These are phyloP conservation scores for Elmis aenea DNA, from an alignment of 2,888 invertebrate species.

Conservation along the genomic window DNA sequence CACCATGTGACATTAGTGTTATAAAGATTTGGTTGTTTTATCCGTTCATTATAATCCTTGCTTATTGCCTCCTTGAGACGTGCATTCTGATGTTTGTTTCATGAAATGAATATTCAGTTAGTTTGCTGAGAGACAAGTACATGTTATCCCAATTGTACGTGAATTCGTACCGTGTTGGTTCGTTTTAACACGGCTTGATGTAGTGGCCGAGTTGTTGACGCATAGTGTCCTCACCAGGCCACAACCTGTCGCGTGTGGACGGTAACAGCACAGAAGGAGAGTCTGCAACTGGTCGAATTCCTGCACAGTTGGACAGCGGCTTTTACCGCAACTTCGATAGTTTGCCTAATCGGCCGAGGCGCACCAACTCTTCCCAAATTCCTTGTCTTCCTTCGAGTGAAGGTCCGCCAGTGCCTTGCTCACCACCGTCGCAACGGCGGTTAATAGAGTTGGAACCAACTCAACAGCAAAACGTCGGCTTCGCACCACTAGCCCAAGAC, in stretches of 20 bases:
- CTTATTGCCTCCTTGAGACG: conserved; percentile 12
- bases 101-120: not conserved
- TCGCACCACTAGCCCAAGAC: conserved; percentile 43
- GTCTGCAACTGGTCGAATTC: conserved; percentile 55
- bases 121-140: too few species aligned
- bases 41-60: conserved; percentile 11
- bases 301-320: conserved; percentile 67
- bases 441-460: conserved; percentile 33
- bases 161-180: conserved; percentile 26
- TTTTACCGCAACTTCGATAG: conserved; percentile 78
- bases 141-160: conserved; percentile 12
- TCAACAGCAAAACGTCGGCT: conserved; percentile 20
- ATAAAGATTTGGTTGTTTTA: conserved; percentile 12
- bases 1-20: conserved; percentile 16
- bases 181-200: conserved; percentile 32
- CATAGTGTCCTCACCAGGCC: conserved; percentile 59
- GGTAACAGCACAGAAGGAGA: conserved; percentile 75
- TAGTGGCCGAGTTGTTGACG: conserved; percentile 32
- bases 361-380: conserved; percentile 51
- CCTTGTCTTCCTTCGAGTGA: conserved; percentile 47
- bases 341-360: conserved; percentile 50
- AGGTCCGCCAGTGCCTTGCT: conserved; percentile 38
- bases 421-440: conserved; percentile 38
- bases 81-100: not conserved
- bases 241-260: conserved; percentile 86